Evolutionary conservation across 1,140 invertebrate species (phyloP), one percentile per base, ranked within the genome.

Genomic region (Colletes latitarsis): DNA sequence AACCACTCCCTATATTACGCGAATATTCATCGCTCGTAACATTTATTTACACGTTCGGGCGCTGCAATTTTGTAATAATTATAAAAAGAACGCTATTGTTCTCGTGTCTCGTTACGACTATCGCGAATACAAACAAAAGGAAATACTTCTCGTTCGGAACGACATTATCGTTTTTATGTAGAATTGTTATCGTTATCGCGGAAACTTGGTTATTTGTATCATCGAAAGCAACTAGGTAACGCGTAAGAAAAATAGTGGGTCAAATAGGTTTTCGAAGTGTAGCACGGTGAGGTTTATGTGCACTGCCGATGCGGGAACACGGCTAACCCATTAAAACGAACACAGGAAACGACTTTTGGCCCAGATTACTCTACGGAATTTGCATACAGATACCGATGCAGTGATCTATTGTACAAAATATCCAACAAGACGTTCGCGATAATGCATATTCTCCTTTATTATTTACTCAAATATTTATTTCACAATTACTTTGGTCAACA

Each of bases 331-430:
- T 72, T 78, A 78, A 72, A 78, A 63, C 46, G n/a, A 72, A 78
- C 77, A 71, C 69, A 55, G 69, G 58, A 78, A 78, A 72, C 39
- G 49, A 62, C 77, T 78, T 76, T 68, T 64, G 19, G 49, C 69
- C 60, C n/a, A n/a, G 58, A 78, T 78, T 53, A 53, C 19, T 41
- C 43, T 43, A 19, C 0, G 19, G 67, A 19, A 72, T 78, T 78
- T 78, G 76, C 67, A 78, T 78, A 21, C 62, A 30, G 19, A 77
- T 8, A 4, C 41, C 17, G 15, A 12, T 75, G 15, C 49, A 12
- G 2, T n/a, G 8, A 52, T 6, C 14, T n/a, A 3, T 21, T 57
- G 10, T 64, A 52, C 10, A 3, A 19, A 1, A 9, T 53, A 52
- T 53, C 14, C 21, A 52, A 6, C 15, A n/a, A 5, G 46, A 43